These are phyloP conservation scores for Melieria omissa DNA, from an alignment of 2,888 invertebrate species.

Conservation along the genomic window DNA sequence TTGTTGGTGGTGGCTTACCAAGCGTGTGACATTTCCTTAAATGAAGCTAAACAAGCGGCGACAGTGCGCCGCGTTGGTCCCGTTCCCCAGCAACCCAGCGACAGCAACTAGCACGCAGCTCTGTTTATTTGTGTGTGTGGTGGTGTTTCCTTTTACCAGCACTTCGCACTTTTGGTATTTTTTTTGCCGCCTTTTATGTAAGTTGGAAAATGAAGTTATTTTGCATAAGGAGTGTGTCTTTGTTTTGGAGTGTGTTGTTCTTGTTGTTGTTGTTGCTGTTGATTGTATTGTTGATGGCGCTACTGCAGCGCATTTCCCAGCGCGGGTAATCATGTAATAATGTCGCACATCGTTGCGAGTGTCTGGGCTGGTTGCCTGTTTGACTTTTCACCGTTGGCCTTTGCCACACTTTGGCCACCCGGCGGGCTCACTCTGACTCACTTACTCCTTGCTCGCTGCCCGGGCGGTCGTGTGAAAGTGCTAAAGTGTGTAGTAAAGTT, in stretches of 20 bases:
- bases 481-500: conserved; percentile 27
- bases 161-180: conserved; percentile 1
- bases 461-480: conserved; percentile 7
- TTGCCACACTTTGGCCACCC: not conserved
- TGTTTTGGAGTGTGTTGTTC: conserved; percentile 27
- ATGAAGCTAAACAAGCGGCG: conserved; percentile 29
- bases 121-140: conserved; percentile 16
- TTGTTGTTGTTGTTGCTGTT: not conserved
- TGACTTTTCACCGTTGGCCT: conserved; percentile 24
- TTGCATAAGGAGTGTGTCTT: conserved; percentile 39
- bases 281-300: too few species aligned
- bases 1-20: conserved; percentile 4
- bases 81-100: not conserved
- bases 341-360: conserved; percentile 25
- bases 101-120: conserved; percentile 14
- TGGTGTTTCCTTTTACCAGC: not conserved
- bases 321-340: conserved; percentile 36
- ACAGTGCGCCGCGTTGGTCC: not conserved
- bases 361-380: not conserved
- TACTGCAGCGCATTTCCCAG: not conserved
- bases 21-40: conserved; percentile 33
- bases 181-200: not conserved
- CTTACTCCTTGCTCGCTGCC: conserved; percentile 15
- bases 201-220: conserved; percentile 38
- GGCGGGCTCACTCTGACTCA: not conserved